phyloP scores from a whole-genome alignment of 2,888 invertebrate genomes.

The Steromphala cineraria region DNA sequence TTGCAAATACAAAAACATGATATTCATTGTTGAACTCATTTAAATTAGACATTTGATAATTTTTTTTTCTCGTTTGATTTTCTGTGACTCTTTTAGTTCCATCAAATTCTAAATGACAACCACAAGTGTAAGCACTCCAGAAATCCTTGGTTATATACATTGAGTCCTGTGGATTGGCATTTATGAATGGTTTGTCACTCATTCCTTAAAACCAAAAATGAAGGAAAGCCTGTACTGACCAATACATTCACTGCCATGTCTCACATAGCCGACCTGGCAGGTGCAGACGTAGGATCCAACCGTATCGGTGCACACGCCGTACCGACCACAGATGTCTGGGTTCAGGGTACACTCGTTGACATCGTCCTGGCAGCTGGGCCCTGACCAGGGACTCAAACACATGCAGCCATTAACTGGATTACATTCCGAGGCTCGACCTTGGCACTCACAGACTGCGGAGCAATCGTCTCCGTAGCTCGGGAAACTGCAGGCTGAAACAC shows the following conservation, averaged over 20 bases:
- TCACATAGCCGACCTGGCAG: slow-evolving; percentile 34
- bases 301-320: slow-evolving; percentile 42
- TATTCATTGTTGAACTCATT: too few species aligned
- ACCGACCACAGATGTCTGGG: slow-evolving; percentile 29
- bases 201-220: too few species aligned
- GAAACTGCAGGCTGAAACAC: slow-evolving; percentile 32
- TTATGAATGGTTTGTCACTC: too few species aligned
- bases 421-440: slow-evolving; percentile 32
- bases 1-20: too few species aligned
- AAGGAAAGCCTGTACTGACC: neutral
- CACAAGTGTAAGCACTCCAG: too few species aligned
- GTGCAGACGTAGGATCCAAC: slow-evolving; percentile 38
- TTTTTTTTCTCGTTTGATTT: too few species aligned
- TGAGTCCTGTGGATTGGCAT: too few species aligned
- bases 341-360: slow-evolving; percentile 35
- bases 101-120: too few species aligned
- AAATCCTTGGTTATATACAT: too few species aligned
- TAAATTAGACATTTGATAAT: too few species aligned
- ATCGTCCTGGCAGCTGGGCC: slow-evolving; percentile 37
- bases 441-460: slow-evolving; percentile 34
- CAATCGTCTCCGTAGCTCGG: slow-evolving; percentile 37
- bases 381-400: slow-evolving; percentile 41
- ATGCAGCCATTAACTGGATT: slow-evolving; percentile 40
- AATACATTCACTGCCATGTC: neutral
- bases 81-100: too few species aligned